Evolutionary conservation across 2,113 vertebrate genomes (phyloP), one percentile per base, ranked within the genome.

Genomic region (Crypturellus undulatus): DNA sequence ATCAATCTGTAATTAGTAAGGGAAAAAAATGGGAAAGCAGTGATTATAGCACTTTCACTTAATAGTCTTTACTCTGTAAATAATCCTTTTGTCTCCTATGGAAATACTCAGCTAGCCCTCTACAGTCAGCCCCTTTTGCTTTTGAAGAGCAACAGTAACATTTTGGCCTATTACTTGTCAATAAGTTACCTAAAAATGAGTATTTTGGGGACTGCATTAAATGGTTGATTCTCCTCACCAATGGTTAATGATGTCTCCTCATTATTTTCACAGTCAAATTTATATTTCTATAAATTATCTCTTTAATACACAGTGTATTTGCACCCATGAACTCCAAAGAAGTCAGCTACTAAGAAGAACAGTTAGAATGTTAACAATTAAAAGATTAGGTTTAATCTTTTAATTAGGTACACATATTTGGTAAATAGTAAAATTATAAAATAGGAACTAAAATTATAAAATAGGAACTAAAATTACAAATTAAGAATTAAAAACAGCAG

Each of bases 1-100:
- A 83, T 42, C 60, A 70, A 78, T 83, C 75, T 85, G 59, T 83
- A 95, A 95, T 94, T 95, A 96, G 77, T 3, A 69, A 14, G 45
- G 49, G 36, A 21, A 86, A 30, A 87, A 32, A 76, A 58, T 70
- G 8, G 26, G 45, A 76, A 93, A 88, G 82, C 21, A 54, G 40
- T 36, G 51, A 60, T 68, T 54, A 75, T 90, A 65, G 34, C 64
- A 68, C 38, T 92, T 84, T 20, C 85, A 76, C 59, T 91, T 91
- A 93, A 67, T 3, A 89, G 56, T 38, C 71, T 87, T 73, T 54
- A 63, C 9, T 91, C 70, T 42, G 79, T 70, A 70, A 94, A 79
- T 68, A 93, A 42, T n/a, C 15, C n/a, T 32, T 9, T 2, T 73
- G 68, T 42, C 54, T 59, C 56, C 78, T 63, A 15, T 59, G 85